Evolutionary conservation across 2,888 invertebrate species (phyloP).

Genomic region (Pachymerium ferrugineum): DNA sequence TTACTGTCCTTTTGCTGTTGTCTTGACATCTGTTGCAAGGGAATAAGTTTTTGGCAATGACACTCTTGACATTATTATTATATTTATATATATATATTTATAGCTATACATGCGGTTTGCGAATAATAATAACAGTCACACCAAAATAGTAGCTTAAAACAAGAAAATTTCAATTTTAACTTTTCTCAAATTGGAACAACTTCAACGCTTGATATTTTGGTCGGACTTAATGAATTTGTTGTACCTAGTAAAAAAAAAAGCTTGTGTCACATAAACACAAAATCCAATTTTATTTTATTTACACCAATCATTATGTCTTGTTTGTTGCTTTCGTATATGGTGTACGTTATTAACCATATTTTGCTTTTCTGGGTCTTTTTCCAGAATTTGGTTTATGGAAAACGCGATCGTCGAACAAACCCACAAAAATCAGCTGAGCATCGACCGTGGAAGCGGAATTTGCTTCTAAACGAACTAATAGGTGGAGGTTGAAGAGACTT

Average conservation of each 20-base stretch:
- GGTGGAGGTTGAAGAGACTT: constrained; percentile 29
- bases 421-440: constrained; percentile 17
- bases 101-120: background rate
- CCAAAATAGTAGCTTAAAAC: too few species aligned
- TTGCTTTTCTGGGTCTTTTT: background rate
- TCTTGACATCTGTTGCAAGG: constrained; percentile 18
- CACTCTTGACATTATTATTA: background rate
- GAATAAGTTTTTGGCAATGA: background rate
- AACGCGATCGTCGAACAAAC: constrained; percentile 10
- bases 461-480: constrained; percentile 10
- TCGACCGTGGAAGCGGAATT: constrained; percentile 8
- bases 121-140: background rate
- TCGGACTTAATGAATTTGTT: too few species aligned
- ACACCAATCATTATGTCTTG: constrained; percentile 4
- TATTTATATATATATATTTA: background rate
- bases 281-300: constrained; percentile 12
- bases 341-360: too few species aligned
- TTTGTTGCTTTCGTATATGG: too few species aligned
- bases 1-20: constrained; percentile 18
- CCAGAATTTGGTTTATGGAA: constrained; percentile 15
- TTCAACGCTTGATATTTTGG: background rate
- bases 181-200: too few species aligned
- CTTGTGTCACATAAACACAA: constrained; percentile 7
- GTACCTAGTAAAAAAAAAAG: background rate
- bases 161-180: too few species aligned